Percentiles rank a stretch among this genome's conserved stretches.
phyloP scores from a whole-genome alignment of 2,797 vertebrate genomes.

The Karalla daura region DNA sequence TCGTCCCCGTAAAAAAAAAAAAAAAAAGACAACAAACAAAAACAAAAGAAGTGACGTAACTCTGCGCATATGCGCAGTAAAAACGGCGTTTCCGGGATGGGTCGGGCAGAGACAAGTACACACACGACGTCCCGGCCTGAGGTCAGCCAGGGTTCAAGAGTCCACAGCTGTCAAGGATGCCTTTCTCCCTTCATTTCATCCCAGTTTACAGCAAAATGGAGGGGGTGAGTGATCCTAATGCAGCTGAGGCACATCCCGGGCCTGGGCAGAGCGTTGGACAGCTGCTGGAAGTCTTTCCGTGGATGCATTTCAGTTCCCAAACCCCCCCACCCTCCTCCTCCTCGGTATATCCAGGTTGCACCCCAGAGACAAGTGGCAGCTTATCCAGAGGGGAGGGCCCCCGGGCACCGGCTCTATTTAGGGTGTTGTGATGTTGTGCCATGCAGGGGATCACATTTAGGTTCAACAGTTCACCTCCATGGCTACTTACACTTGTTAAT shows the following conservation, averaged over 20 bases:
- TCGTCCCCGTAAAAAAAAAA: too few relatives aligned
- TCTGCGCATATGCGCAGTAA: too few relatives aligned
- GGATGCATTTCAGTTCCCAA: conserved; percentile 72
- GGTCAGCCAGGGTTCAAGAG: conserved; percentile 80
- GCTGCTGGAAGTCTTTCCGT: conserved; percentile 83
- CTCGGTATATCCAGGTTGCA: conserved; percentile 48
- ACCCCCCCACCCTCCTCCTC: conserved; percentile 82
- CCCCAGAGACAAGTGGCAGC: conserved; percentile 72
- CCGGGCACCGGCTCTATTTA: conserved; percentile 59
- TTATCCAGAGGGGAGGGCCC: conserved; percentile 37
- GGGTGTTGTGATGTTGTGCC: conserved; percentile 61
- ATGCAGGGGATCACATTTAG: conserved; percentile 78
- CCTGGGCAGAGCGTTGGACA: conserved; percentile 69
- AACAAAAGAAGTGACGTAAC: too few relatives aligned
- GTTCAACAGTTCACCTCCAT: conserved; percentile 83
- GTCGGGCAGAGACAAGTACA: conserved; percentile 24
- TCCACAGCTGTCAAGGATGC: conserved; percentile 83
- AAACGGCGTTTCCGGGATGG: too few relatives aligned
- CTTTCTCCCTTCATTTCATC: conserved; percentile 76
- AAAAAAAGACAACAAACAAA: too few relatives aligned
- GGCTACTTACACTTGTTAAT: conserved; percentile 66
- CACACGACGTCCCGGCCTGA: conserved; percentile 29
- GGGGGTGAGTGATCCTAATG: conserved; percentile 80
- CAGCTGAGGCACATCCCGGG: conserved; percentile 39
- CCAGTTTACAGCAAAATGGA: conserved; percentile 74